Evolutionary conservation across 1,140 invertebrate species (phyloP), one percentile per base, ranked within the genome.

Genomic region (Orussus abietinus): DNA sequence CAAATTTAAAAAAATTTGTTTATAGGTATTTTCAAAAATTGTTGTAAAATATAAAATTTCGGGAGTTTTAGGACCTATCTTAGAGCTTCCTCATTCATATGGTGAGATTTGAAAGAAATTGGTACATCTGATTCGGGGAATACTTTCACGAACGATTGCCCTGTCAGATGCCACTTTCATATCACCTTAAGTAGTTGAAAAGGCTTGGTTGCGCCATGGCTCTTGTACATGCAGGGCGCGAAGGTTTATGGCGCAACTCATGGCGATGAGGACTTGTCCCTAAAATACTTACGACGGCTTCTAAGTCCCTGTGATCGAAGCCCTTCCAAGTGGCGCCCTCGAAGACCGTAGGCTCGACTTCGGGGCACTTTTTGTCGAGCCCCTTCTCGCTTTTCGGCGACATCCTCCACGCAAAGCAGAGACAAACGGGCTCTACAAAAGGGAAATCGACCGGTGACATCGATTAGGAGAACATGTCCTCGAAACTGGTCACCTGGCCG

Each of bases 291-390:
- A 34, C 44, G 30, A 14, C 17, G 17, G 7, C 34, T 36, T 53
- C 50, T 61, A 52, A 39, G 32, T 49, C 37, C 57, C 59, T 62
- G 59, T 52, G 47, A 57, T 42, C 32, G 18, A 42, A 47, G 59
- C 59, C 59, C 59, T 62, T 62, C 51, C 41, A 43, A 45, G 37
- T 42, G 45, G 39, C 43, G 50, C 49, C 47, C 52, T 43, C 44
- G 40, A 58, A 54, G 49, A 49, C 47, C 29, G 46, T 12, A 48
- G 12, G 42, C 26, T n/a, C n/a, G n/a, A n/a, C n/a, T n/a, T n/a
- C n/a, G n/a, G n/a, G n/a, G n/a, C n/a, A n/a, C n/a, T n/a, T n/a
- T n/a, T n/a, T n/a, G n/a, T n/a, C n/a, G n/a, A n/a, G n/a, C n/a
- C n/a, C n/a, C n/a, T n/a, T n/a, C n/a, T n/a, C n/a, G 34, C 17